phyloP scores from a whole-genome alignment of 2,113 vertebrate genomes.

The Carassius carassius region DNA sequence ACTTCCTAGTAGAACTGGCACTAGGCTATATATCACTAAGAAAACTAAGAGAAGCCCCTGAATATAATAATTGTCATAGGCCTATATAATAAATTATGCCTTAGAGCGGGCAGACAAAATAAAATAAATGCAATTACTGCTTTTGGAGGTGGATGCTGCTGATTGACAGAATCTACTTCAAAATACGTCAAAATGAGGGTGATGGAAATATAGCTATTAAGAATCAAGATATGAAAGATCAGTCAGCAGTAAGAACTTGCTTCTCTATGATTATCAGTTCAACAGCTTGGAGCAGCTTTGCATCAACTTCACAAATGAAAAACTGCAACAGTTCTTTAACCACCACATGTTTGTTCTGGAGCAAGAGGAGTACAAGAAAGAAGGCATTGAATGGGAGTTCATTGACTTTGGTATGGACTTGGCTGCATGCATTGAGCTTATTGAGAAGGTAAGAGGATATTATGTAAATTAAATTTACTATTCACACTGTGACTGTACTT shows the following conservation, averaged over 20 bases:
- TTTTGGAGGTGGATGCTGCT: too few species aligned
- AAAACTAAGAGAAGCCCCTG: too few species aligned
- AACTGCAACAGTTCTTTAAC: constrained; percentile 89
- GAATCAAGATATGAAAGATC: background rate
- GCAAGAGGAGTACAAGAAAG: constrained; percentile 86
- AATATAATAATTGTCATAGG: too few species aligned
- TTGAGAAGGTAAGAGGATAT: constrained; percentile 75
- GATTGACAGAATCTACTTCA: too few species aligned
- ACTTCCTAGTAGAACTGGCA: too few species aligned
- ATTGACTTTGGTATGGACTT: constrained; percentile 89
- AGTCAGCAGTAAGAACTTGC: background rate
- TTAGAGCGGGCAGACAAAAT: too few species aligned
- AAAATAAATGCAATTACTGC: too few species aligned
- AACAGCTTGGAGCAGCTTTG: constrained; percentile 88
- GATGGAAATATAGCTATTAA: background rate
- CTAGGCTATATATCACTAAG: too few species aligned
- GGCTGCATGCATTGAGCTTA: constrained; percentile 87
- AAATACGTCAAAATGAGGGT: too few species aligned
- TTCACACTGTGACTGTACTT: background rate
- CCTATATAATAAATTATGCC: too few species aligned
- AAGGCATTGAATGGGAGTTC: constrained; percentile 85
- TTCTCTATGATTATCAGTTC: constrained; percentile 65
- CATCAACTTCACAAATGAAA: constrained; percentile 89
- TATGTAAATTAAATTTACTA: background rate
- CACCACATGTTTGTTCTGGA: constrained; percentile 84